Percentiles rank a stretch among this genome's conserved stretches.
These are phyloP conservation scores for Hyaena hyaena DNA, from an alignment of 2,113 vertebrate species.

Conservation along the genomic window DNA sequence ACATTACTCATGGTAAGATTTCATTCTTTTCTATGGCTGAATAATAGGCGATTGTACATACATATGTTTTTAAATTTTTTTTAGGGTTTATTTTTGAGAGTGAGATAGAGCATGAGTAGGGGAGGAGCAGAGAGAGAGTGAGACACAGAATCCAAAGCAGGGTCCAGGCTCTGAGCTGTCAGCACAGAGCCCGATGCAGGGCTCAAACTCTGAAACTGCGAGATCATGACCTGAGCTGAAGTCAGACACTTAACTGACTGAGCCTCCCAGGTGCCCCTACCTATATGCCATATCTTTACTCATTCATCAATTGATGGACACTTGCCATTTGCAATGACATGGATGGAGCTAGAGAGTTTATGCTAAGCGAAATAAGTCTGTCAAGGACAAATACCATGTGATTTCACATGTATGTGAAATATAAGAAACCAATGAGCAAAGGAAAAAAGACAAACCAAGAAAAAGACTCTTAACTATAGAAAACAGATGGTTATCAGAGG, in stretches of 20 bases:
- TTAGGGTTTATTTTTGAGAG: no score
- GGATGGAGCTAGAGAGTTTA: background rate
- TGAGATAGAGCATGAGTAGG: no score
- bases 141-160: no score
- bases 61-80: no score
- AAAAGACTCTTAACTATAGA: background rate
- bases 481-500: background rate
- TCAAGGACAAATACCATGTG: background rate
- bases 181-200: no score
- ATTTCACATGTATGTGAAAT: background rate
- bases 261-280: no score
- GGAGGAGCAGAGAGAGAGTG: no score
- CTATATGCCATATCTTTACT: background rate
- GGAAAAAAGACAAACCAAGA: background rate
- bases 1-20: background rate
- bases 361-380: background rate
- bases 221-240: no score
- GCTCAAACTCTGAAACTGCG: no score
- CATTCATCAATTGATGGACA: background rate
- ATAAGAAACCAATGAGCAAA: background rate
- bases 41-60: background rate
- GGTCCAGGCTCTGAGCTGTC: no score
- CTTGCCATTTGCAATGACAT: background rate
- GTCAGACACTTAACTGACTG: no score
- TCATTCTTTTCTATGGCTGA: background rate